Percentiles rank a stretch among this genome's conserved stretches.
These are phyloP conservation scores for Panzeria rudis DNA, from an alignment of 2,888 invertebrate genomes.

Conservation along the genomic window DNA sequence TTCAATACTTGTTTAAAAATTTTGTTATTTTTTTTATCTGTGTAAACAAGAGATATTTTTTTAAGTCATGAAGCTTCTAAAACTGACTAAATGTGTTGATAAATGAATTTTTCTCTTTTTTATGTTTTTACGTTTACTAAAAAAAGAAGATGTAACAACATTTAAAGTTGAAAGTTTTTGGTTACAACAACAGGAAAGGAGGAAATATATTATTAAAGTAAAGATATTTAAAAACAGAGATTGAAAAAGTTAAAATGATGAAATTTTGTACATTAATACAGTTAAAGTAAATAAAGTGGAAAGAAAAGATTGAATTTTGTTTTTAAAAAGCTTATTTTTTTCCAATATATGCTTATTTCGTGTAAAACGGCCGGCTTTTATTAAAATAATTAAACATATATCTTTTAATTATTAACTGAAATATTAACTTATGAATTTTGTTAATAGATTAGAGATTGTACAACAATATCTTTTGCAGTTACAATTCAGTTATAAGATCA, in stretches of 20 bases:
- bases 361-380: too few relatives aligned
- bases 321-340: too few relatives aligned
- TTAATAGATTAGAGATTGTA: too few relatives aligned
- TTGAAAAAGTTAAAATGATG: conserved; percentile 2
- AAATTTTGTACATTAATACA: not conserved
- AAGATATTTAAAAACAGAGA: conserved; percentile 11
- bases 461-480: too few relatives aligned
- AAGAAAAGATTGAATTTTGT: too few relatives aligned
- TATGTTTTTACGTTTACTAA: not conserved
- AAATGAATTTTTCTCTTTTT: conserved; percentile 47
- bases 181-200: conserved; percentile 15
- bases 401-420: too few relatives aligned
- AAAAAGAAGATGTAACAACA: not conserved
- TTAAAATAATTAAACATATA: too few relatives aligned
- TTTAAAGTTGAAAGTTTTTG: conserved; percentile 37
- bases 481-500: too few relatives aligned
- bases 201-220: not conserved
- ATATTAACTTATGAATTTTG: too few relatives aligned
- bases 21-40: conserved; percentile 37
- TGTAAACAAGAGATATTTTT: not conserved
- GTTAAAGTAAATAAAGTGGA: too few relatives aligned
- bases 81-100: conserved; percentile 65
- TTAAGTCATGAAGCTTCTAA: conserved; percentile 44
- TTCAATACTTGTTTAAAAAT: not conserved
- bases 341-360: too few relatives aligned